These are phyloP conservation scores for Epizoanthus ramosus DNA, from an alignment of 92 coral and sea anemone species.

Conservation along the genomic window DNA sequence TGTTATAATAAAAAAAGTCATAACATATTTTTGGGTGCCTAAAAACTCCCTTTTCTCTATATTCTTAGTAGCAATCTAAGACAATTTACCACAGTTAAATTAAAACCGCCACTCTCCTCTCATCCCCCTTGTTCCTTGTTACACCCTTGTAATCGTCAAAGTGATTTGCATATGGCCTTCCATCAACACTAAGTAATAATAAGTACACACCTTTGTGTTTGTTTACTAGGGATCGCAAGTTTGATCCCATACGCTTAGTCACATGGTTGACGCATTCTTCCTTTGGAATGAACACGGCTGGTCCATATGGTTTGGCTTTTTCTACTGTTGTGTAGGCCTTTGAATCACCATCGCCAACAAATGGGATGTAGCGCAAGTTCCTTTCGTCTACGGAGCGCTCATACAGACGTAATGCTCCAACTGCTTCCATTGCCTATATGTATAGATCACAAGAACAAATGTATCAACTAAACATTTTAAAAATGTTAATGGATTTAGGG, in stretches of 20 bases:
- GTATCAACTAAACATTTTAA: too few relatives aligned
- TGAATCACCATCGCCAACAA: constrained; percentile 27
- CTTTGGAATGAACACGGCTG: constrained; percentile 28
- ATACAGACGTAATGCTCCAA: constrained; percentile 23
- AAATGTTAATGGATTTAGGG: too few relatives aligned
- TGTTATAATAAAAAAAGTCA: not conserved
- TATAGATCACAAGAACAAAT: too few relatives aligned
- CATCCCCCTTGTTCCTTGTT: too few relatives aligned
- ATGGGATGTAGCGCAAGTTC: not conserved
- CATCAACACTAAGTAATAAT: too few relatives aligned
- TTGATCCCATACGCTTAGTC: constrained; percentile 19
- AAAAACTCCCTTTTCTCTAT: too few relatives aligned
- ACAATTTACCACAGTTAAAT: too few relatives aligned
- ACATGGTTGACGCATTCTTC: constrained; percentile 19
- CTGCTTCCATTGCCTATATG: constrained; percentile 29
- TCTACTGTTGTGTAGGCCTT: constrained; percentile 19
- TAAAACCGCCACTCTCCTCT: too few relatives aligned
- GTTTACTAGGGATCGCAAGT: constrained; percentile 19
- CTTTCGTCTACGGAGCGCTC: constrained; percentile 21
- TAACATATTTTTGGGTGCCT: too few relatives aligned
- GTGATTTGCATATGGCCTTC: too few relatives aligned
- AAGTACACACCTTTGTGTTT: constrained; percentile 28
- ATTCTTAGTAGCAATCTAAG: too few relatives aligned
- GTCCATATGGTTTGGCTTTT: constrained; percentile 35
- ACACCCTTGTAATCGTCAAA: too few relatives aligned